Conservation (phyloP, 2,113 vertebrate genomes). For the Cyrtonyx montezumae region DNA sequence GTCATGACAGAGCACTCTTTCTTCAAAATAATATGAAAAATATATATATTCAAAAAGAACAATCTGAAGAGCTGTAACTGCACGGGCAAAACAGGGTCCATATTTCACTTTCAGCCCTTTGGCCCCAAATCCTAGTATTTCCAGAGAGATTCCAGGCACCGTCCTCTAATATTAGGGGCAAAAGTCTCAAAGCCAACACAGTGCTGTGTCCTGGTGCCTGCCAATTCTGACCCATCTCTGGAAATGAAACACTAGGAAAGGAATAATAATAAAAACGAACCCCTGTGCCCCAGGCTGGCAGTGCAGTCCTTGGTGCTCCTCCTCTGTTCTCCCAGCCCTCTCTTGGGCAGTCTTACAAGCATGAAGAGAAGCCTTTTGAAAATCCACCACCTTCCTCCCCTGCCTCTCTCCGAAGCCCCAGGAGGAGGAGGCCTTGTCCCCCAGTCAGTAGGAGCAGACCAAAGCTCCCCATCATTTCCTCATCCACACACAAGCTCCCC, state of each 20-base stretch:
- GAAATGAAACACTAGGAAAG: neutral
- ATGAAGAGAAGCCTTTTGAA: neutral
- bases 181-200: neutral
- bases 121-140: neutral
- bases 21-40: neutral
- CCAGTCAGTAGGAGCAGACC: neutral
- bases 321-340: neutral
- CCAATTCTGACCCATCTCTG: neutral
- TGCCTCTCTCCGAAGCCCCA: neutral
- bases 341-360: fast-evolving
- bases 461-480: neutral
- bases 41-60: neutral
- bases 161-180: neutral
- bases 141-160: neutral
- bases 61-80: neutral
- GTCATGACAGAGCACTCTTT: neutral
- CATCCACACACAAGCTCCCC: neutral
- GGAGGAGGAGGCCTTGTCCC: neutral
- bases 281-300: fast-evolving
- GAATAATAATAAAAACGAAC: neutral
- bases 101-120: neutral
- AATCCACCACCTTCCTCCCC: neutral
- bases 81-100: neutral
- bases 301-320: fast-evolving
- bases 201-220: neutral